Evolutionary conservation across 2,797 vertebrate genomes (phyloP).

Genomic region (Aselliscus stoliczkanus): DNA sequence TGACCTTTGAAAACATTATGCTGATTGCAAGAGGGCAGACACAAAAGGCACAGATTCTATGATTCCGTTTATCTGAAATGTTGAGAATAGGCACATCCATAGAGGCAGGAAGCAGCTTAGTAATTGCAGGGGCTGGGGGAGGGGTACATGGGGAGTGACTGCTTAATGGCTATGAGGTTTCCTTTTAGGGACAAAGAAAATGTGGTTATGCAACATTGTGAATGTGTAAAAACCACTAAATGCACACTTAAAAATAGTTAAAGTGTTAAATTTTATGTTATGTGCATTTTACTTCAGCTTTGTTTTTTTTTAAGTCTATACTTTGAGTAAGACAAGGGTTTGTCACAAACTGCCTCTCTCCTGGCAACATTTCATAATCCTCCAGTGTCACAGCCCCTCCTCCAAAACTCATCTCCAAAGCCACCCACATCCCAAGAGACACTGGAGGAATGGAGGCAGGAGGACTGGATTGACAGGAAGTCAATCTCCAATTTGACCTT

Average conservation of each 20-base stretch:
- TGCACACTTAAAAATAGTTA: not conserved
- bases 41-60: accelerated
- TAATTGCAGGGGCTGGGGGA: not conserved
- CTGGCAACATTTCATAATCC: not conserved
- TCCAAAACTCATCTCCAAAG: not conserved
- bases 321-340: not conserved
- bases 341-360: not conserved
- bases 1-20: not conserved
- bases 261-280: not conserved
- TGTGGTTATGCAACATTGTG: not conserved
- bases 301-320: not conserved
- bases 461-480: too few species aligned
- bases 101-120: not conserved
- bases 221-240: not conserved
- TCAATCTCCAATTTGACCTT: accelerated
- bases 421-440: not conserved
- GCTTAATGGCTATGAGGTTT: not conserved
- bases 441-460: not conserved
- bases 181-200: not conserved
- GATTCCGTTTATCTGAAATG: not conserved
- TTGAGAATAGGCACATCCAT: not conserved
- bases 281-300: not conserved
- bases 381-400: not conserved
- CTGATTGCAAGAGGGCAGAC: not conserved
- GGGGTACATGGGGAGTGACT: not conserved